Percentiles rank a stretch among this genome's conserved stretches.
Conservation (phyloP, 2,797 vertebrate species). For the Sebastes cheni region DNA sequence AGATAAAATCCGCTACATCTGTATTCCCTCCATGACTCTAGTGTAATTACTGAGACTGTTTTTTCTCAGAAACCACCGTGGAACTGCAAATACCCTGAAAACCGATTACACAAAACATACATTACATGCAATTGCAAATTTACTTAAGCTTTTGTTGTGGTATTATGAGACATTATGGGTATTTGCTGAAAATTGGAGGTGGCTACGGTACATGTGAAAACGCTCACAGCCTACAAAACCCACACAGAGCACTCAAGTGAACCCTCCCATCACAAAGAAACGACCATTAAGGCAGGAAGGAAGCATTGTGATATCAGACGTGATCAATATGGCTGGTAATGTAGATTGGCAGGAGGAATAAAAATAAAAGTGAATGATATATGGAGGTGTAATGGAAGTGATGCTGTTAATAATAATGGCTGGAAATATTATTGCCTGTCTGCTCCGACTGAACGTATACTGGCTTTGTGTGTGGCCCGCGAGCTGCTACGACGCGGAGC, state of each 20-base stretch:
- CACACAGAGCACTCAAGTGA: slow-evolving; percentile 19
- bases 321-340: slow-evolving; percentile 34
- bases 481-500: not conserved
- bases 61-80: not conserved
- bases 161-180: slow-evolving; percentile 27
- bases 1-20: not conserved
- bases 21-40: not conserved
- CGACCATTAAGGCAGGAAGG: slow-evolving; percentile 23
- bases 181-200: slow-evolving; percentile 13
- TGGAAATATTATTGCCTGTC: slow-evolving; percentile 15
- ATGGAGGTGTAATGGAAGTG: slow-evolving; percentile 24
- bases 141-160: not conserved
- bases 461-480: not conserved
- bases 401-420: slow-evolving; percentile 6
- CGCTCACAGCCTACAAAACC: not conserved
- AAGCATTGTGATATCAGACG: not conserved
- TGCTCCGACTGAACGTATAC: not conserved
- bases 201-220: not conserved
- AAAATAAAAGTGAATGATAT: not conserved
- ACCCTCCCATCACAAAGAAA: slow-evolving; percentile 5
- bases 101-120: not conserved
- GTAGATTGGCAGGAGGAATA: not conserved
- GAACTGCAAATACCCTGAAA: not conserved
- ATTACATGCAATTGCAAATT: not conserved
- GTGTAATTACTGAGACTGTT: not conserved